These are phyloP conservation scores for Brachionus calyciflorus DNA, from an alignment of 1,140 invertebrate species.

Conservation along the genomic window DNA sequence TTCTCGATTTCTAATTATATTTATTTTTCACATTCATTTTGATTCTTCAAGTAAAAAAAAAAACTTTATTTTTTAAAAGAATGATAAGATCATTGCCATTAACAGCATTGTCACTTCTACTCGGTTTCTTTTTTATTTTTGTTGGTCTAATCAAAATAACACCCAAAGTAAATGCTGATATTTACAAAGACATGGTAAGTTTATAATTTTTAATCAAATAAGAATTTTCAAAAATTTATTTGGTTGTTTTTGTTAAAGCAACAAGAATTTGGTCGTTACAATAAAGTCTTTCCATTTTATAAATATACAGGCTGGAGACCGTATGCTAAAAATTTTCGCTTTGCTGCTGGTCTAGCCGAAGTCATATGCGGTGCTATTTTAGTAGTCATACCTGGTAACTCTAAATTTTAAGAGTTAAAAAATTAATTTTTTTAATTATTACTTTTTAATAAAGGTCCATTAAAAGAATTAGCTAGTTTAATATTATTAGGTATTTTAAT, in stretches of 20 bases:
- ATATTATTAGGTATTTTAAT: slow-evolving; percentile 77
- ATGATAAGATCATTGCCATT: slow-evolving; percentile 72
- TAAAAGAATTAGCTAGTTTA: slow-evolving; percentile 82
- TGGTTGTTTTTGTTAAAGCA: slow-evolving; percentile 74
- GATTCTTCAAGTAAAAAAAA: neutral
- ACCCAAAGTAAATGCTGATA: slow-evolving; percentile 83
- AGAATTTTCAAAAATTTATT: neutral
- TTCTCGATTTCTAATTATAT: too few species aligned
- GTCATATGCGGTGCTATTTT: slow-evolving; percentile 82
- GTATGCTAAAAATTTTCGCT: slow-evolving; percentile 77
- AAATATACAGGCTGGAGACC: slow-evolving; percentile 63
- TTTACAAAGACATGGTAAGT: slow-evolving; percentile 92
- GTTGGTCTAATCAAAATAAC: slow-evolving; percentile 87
- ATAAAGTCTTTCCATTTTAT: slow-evolving; percentile 88
- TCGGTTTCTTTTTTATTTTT: slow-evolving; percentile 92
- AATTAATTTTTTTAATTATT: too few species aligned
- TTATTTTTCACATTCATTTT: too few species aligned
- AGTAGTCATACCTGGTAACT: slow-evolving; percentile 59
- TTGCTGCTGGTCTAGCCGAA: slow-evolving; percentile 80
- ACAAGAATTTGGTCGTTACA: slow-evolving; percentile 92
- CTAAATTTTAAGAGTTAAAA: too few species aligned
- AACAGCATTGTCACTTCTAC: slow-evolving; percentile 80
- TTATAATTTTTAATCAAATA: neutral
- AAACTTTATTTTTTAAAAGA: too few species aligned
- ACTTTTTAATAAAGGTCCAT: too few species aligned